Base-by-base conservation (phyloP, 1,140 invertebrate species). In the Lasioglossum baleicum region DNA sequence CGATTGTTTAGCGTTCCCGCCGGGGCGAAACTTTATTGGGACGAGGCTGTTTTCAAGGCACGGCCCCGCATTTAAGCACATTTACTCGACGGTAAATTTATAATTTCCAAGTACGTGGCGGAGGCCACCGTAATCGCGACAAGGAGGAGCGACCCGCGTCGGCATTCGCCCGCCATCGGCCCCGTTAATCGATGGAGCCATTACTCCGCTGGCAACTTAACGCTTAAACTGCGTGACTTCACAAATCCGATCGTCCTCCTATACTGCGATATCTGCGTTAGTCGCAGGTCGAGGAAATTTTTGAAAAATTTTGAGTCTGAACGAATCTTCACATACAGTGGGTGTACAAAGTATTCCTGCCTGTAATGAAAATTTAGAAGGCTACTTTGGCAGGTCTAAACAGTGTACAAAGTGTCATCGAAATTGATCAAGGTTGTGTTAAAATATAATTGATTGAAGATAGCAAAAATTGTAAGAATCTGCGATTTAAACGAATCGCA, bases 1-100 rank as follows among this genome's bases (percentile, higher is more conserved):
- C 80, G 80, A 84, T 84, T 77, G 69, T 84, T 85, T 78, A 75
- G 74, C 63, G 44, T 63, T 31, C 53, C 79, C 68, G 31, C 42
- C 15, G 15, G 7, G 51, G 11, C 7, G 17, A 22, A 79, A 79
- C 61, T 72, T 72, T 64, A 70, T 42, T 35, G 31, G 60, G 26
- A 20, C 22, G 40, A 31, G 60, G 67, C 31, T 82, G 48, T 78
- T 74, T 74, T 67, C n/a, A 17, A 2, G 58, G 53, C 42, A 51
- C 42, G 65, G 42, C 6, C n/a, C 20, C 42, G 42, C 65, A n/a
- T 26, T 67, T 42, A 42, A 65, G 20, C 56, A 42, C 56, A 61
- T 69, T 76, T 48, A 22, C 56, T 11, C 75, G 26, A 69, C 31
- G 31, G 31, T 35, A 65, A 67, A 80, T 80, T 80, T 80, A 74